A percentile compares a stretch with the other conserved stretches of the same genome.
These are phyloP conservation scores for Eulacestoma nigropectus DNA, from an alignment of 2,113 vertebrate genomes.

Conservation along the genomic window DNA sequence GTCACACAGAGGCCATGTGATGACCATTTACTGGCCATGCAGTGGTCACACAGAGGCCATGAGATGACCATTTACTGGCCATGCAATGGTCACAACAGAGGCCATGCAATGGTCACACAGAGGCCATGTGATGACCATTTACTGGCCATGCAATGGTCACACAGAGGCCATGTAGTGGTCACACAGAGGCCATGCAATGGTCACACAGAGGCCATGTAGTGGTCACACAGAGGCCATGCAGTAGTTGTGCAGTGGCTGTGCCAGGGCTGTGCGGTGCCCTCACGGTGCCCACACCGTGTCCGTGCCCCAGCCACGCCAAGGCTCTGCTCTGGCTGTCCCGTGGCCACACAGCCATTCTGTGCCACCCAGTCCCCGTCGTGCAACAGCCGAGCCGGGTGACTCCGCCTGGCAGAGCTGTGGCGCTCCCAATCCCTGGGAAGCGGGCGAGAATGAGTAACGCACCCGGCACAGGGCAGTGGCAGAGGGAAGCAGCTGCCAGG, in stretches of 20 bases:
- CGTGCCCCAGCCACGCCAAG: fast-evolving
- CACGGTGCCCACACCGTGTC: fast-evolving
- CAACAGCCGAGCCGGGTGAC: background rate
- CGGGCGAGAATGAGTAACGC: background rate
- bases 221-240: background rate
- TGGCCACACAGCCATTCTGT: background rate
- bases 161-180: fast-evolving
- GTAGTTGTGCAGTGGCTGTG: fast-evolving
- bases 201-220: fast-evolving
- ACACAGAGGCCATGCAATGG: background rate
- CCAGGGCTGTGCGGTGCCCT: background rate
- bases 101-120: background rate
- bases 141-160: fast-evolving
- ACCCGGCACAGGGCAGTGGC: background rate
- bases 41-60: background rate
- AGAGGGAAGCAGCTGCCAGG: conserved; percentile 11
- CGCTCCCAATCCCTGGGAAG: background rate
- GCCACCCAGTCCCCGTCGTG: background rate
- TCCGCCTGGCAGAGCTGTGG: background rate
- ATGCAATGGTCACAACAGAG: background rate
- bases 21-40: background rate
- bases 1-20: background rate
- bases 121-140: fast-evolving
- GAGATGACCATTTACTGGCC: background rate
- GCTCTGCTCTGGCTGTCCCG: fast-evolving